Evolutionary conservation across 2,888 invertebrate genomes (phyloP).

Genomic region (Parascotia fuliginaria): DNA sequence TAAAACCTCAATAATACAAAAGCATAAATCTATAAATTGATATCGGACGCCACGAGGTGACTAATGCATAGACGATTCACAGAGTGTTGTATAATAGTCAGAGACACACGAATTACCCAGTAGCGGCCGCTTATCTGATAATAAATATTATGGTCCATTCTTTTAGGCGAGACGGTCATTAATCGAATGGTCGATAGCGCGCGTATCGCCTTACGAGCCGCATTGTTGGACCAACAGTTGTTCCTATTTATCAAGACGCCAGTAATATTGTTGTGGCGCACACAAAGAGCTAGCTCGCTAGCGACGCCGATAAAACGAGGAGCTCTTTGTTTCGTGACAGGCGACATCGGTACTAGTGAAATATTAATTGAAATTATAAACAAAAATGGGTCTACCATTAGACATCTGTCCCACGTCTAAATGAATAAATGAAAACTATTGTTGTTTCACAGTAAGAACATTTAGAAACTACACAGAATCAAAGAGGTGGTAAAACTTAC

Average conservation of each 20-base stretch:
- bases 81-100: slow-evolving; percentile 72
- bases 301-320: slow-evolving; percentile 58
- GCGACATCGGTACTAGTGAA: slow-evolving; percentile 71
- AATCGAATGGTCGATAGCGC: slow-evolving; percentile 82
- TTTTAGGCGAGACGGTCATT: slow-evolving; percentile 84
- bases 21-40: slow-evolving; percentile 70
- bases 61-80: slow-evolving; percentile 79
- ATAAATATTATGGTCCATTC: slow-evolving; percentile 85
- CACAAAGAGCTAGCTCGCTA: slow-evolving; percentile 66
- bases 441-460: neutral
- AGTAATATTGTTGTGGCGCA: slow-evolving; percentile 77
- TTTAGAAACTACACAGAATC: neutral
- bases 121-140: slow-evolving; percentile 83
- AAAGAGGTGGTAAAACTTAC: neutral
- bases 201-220: slow-evolving; percentile 81
- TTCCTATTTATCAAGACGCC: slow-evolving; percentile 83
- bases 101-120: slow-evolving; percentile 82
- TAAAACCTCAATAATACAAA: slow-evolving; percentile 70
- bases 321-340: slow-evolving; percentile 73
- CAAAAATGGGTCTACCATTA: slow-evolving; percentile 18
- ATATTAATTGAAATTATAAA: slow-evolving; percentile 60
- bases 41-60: slow-evolving; percentile 72
- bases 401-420: slow-evolving; percentile 11
- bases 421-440: neutral
- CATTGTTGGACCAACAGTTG: slow-evolving; percentile 81